Evolutionary conservation across 1,140 invertebrate species (phyloP).

Genomic region (Bombus ignitus): DNA sequence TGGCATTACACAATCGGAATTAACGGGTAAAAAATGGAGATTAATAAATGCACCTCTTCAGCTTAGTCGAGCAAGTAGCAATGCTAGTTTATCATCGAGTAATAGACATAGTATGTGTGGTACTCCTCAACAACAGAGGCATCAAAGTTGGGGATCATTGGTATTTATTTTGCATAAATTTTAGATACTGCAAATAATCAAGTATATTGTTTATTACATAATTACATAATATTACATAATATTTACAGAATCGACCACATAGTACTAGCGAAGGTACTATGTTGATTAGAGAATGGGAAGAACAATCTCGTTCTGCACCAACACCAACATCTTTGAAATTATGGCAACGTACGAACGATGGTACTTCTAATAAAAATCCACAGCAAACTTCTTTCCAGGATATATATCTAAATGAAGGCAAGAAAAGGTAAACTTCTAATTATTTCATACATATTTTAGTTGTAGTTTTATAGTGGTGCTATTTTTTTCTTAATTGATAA

Average conservation of each 20-base stretch:
- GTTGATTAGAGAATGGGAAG: conserved; percentile 83
- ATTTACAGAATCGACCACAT: conserved; percentile 81
- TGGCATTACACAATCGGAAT: conserved; percentile 89
- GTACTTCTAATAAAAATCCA: conserved; percentile 59
- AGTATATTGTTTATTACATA: background rate
- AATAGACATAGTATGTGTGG: conserved; percentile 83
- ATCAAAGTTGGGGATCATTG: conserved; percentile 82
- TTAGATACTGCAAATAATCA: background rate
- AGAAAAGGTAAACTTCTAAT: conserved; percentile 67
- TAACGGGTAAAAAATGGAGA: conserved; percentile 94
- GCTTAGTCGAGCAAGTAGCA: conserved; percentile 90
- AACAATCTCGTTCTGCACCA: conserved; percentile 85
- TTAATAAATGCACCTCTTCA: conserved; percentile 89
- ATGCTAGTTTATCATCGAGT: conserved; percentile 84
- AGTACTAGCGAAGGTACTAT: conserved; percentile 82
- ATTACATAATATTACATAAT: background rate
- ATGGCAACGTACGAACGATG: conserved; percentile 76
- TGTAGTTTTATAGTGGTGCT: background rate
- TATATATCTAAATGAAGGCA: conserved; percentile 72
- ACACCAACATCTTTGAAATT: conserved; percentile 81
- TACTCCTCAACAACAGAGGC: conserved; percentile 78
- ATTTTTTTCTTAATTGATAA: conserved; percentile 1
- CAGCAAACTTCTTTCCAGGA: conserved; percentile 76
- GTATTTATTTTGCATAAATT: conserved; percentile 62
- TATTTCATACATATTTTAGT: background rate